These are phyloP conservation scores for Lutjanus erythropterus DNA, from an alignment of 2,113 vertebrate genomes.

Conservation along the genomic window DNA sequence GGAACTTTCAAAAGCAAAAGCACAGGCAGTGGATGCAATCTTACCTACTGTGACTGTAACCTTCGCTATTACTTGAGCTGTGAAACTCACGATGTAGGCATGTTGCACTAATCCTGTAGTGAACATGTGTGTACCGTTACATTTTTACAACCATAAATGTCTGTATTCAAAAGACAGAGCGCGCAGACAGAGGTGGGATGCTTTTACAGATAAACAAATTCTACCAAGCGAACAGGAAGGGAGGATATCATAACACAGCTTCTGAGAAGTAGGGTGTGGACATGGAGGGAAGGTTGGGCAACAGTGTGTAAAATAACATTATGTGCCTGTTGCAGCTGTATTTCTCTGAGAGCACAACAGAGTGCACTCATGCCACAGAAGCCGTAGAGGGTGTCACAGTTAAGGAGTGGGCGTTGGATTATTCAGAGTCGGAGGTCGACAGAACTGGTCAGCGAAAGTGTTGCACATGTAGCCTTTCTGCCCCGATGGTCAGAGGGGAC, in stretches of 20 bases:
- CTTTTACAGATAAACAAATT: constrained; percentile 12
- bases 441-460: constrained; percentile 34
- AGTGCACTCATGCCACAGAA: background rate
- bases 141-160: background rate
- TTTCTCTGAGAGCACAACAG: constrained; percentile 22
- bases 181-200: background rate
- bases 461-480: constrained; percentile 49
- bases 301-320: constrained; percentile 67
- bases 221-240: constrained; percentile 29
- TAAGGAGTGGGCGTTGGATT: constrained; percentile 20
- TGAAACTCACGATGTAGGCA: background rate
- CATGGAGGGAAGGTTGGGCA: constrained; percentile 65
- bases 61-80: background rate
- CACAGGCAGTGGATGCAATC: constrained; percentile 3
- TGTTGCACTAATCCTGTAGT: background rate
- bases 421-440: constrained; percentile 17
- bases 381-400: constrained; percentile 22
- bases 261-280: constrained; percentile 70
- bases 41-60: background rate
- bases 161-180: background rate
- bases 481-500: constrained; percentile 34
- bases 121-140: background rate
- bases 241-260: constrained; percentile 43
- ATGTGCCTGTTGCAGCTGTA: constrained; percentile 38
- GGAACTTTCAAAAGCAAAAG: constrained; percentile 52